Evolutionary conservation across 1,140 invertebrate genomes (phyloP).

Genomic region (Lerema accius): DNA sequence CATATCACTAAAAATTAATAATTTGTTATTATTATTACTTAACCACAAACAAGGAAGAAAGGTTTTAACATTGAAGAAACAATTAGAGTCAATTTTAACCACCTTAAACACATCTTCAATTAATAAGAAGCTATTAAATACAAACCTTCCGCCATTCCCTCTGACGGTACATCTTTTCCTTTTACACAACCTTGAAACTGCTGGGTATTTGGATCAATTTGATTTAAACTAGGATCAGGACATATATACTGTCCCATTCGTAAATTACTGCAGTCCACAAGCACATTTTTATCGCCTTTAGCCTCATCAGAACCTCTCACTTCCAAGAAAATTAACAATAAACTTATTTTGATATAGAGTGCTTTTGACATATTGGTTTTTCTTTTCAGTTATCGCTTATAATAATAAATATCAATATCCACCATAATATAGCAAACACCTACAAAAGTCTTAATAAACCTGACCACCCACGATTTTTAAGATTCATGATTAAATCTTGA

Average conservation of each 20-base stretch:
- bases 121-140: no score
- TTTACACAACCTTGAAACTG: constrained; percentile 91
- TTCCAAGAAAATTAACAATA: constrained; percentile 44
- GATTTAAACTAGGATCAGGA: constrained; percentile 89
- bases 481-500: not conserved
- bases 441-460: no score
- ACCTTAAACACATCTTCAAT: no score
- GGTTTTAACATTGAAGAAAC: no score
- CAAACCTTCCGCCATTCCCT: constrained; percentile 91
- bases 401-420: no score
- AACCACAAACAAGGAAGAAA: no score
- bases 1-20: constrained; percentile 88
- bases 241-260: constrained; percentile 94
- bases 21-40: no score
- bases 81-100: no score
- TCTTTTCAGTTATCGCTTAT: not conserved
- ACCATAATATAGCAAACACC: no score
- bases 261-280: constrained; percentile 87
- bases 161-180: constrained; percentile 78
- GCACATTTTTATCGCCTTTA: constrained; percentile 55
- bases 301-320: constrained; percentile 59
- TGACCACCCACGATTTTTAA: no score
- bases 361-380: constrained; percentile 9
- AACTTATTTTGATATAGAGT: constrained; percentile 39
- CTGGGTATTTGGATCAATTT: constrained; percentile 95